Percentiles rank a stretch among this genome's conserved stretches.
These are phyloP conservation scores for Macrosteles quadrilineatus DNA, from an alignment of 1,140 invertebrate species.

Conservation along the genomic window DNA sequence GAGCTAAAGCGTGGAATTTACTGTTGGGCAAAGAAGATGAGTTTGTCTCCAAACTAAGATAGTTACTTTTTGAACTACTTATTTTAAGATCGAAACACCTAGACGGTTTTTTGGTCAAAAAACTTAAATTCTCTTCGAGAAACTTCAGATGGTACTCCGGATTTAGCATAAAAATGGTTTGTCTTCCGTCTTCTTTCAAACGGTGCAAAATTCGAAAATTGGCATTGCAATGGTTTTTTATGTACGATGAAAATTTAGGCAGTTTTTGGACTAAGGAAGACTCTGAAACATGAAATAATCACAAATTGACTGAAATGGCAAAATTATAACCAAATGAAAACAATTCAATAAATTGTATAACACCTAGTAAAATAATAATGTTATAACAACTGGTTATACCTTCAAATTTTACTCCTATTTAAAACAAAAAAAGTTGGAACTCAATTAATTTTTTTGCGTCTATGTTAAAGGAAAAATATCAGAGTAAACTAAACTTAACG, in stretches of 20 bases:
- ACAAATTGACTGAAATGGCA: too few relatives aligned
- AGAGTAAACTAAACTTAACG: too few relatives aligned
- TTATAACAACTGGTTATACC: too few relatives aligned
- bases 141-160: background rate
- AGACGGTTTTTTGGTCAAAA: background rate
- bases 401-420: too few relatives aligned
- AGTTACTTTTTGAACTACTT: background rate
- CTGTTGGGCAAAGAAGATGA: background rate
- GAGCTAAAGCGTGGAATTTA: background rate
- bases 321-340: too few relatives aligned
- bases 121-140: slow-evolving; percentile 1
- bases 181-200: background rate
- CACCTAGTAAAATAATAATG: too few relatives aligned
- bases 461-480: too few relatives aligned
- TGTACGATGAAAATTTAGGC: background rate
- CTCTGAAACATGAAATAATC: slow-evolving; percentile 6
- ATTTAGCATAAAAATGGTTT: background rate
- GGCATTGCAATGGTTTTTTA: background rate
- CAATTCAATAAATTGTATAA: too few relatives aligned
- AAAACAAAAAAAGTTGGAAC: too few relatives aligned
- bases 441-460: too few relatives aligned
- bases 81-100: background rate
- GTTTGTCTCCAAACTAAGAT: background rate
- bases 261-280: background rate
- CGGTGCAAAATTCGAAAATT: background rate